Evolutionary conservation across 1,140 invertebrate species (phyloP).

Genomic region (Microplitis demolitor): DNA sequence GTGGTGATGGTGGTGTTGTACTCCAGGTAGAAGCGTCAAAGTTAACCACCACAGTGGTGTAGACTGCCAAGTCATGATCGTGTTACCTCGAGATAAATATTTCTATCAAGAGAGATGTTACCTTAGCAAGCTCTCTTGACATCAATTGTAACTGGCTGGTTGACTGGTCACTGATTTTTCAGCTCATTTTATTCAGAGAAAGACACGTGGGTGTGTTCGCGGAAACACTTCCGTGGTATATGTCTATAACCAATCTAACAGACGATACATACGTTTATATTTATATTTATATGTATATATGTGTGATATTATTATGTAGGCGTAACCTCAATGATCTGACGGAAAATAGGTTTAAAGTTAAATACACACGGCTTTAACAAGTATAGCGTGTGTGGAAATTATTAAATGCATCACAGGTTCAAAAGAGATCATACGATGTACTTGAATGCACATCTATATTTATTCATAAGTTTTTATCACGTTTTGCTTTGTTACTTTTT

Average conservation of each 20-base stretch:
- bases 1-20: not conserved
- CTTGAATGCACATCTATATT: not conserved
- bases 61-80: conserved; percentile 16
- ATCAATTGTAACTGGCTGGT: not conserved
- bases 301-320: not conserved
- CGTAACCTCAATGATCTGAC: conserved; percentile 8
- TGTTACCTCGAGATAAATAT: not conserved
- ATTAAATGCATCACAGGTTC: not conserved
- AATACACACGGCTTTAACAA: not conserved
- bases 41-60: conserved; percentile 11
- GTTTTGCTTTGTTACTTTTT: not conserved
- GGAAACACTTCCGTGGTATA: not conserved
- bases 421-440: not conserved
- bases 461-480: conserved; percentile 6
- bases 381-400: not conserved
- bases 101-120: conserved; percentile 10
- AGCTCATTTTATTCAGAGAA: not conserved
- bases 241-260: not conserved
- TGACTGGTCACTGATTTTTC: not conserved
- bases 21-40: not conserved
- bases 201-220: conserved; percentile 3
- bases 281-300: not conserved
- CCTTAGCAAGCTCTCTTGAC: not conserved
- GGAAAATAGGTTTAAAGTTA: not conserved
- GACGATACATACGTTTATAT: not conserved